Evolutionary conservation across 1,140 invertebrate species (phyloP).

Genomic region (Homalodisca vitripennis): DNA sequence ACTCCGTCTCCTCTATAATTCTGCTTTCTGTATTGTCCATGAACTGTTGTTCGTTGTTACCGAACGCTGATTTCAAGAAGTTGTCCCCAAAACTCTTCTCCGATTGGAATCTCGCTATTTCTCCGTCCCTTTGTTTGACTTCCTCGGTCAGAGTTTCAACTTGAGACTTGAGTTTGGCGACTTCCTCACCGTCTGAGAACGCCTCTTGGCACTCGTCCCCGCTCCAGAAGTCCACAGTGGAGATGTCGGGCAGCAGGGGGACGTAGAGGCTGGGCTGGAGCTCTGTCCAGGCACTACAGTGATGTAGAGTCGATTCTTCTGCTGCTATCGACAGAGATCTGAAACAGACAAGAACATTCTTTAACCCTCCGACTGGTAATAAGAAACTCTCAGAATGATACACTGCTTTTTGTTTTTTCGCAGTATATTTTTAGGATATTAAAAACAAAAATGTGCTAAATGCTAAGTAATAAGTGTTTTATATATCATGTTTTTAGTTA

Average conservation of each 20-base stretch:
- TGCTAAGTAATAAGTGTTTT: too few species aligned
- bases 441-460: too few species aligned
- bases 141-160: constrained; percentile 48
- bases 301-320: constrained; percentile 21
- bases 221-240: constrained; percentile 43
- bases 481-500: too few species aligned
- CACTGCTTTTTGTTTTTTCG: too few species aligned
- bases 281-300: constrained; percentile 20
- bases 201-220: constrained; percentile 29
- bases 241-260: constrained; percentile 42
- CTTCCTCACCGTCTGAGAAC: constrained; percentile 7
- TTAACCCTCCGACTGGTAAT: too few species aligned
- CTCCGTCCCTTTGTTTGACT: too few species aligned
- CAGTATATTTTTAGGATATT: too few species aligned
- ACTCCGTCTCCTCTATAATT: not conserved
- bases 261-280: constrained; percentile 31
- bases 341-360: not conserved
- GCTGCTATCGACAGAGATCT: constrained; percentile 35
- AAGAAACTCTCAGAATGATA: too few species aligned
- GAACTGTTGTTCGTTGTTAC: not conserved
- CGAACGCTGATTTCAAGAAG: not conserved
- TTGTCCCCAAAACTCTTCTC: not conserved
- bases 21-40: not conserved
- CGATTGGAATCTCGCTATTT: constrained; percentile 11
- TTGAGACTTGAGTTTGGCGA: constrained; percentile 49